A percentile compares a stretch with the other conserved stretches of the same genome.
These are phyloP conservation scores for Corythoichthys intestinalis DNA, from an alignment of 2,113 vertebrate species.

Conservation along the genomic window DNA sequence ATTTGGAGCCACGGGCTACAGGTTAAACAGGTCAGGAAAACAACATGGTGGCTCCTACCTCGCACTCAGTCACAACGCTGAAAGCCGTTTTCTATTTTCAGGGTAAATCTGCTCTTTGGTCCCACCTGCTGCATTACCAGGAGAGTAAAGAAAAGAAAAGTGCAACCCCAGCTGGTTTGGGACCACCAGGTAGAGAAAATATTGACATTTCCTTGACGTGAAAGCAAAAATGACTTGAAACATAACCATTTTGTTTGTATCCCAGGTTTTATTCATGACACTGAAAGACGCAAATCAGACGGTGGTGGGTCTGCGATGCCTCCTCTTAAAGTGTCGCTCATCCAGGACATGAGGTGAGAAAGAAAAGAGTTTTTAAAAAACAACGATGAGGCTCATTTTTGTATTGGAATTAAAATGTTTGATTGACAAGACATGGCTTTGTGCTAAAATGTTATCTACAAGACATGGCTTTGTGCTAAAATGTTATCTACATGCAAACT, in stretches of 20 bases:
- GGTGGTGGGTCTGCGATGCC: slow-evolving; percentile 82
- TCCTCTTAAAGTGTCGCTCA: slow-evolving; percentile 88
- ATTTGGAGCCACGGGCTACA: slow-evolving; percentile 97
- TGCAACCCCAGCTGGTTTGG: slow-evolving; percentile 81
- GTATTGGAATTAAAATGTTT: not conserved
- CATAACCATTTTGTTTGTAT: not conserved
- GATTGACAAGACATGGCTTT: not conserved
- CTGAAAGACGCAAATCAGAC: slow-evolving; percentile 95
- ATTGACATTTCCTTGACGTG: not conserved
- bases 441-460: too few relatives aligned
- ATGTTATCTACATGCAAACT: too few relatives aligned
- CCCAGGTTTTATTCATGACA: slow-evolving; percentile 87
- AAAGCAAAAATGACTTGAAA: not conserved
- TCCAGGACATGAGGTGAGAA: slow-evolving; percentile 94
- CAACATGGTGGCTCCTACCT: not conserved
- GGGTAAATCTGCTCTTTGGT: slow-evolving; percentile 98
- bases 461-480: not conserved
- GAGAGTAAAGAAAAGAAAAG: slow-evolving; percentile 90
- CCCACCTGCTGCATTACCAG: slow-evolving; percentile 92
- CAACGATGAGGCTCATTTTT: not conserved
- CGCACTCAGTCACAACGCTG: not conserved
- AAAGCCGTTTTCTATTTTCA: slow-evolving; percentile 45
- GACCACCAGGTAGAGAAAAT: slow-evolving; percentile 83
- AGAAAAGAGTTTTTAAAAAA: not conserved
- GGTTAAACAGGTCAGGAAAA: slow-evolving; percentile 84